Conservation (phyloP, 92 coral and sea anemone species). For the Nematostella vectensis region DNA sequence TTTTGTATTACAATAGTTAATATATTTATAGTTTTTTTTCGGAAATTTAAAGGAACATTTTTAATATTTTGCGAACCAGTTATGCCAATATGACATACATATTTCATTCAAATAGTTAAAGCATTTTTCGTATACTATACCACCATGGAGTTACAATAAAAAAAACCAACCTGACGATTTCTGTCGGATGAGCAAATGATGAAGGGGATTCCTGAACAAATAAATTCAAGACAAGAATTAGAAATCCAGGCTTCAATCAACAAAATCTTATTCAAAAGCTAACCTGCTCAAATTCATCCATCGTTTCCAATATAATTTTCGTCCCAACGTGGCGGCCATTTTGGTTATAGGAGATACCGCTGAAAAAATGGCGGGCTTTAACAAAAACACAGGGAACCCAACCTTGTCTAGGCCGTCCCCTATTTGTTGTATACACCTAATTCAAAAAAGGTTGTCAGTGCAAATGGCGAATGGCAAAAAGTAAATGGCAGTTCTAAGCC, state of each 20-base stretch:
- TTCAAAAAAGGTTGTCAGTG: too few species aligned
- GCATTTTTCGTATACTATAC: too few species aligned
- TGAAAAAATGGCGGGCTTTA: constrained; percentile 17
- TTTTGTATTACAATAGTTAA: too few species aligned
- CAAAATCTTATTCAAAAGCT: neutral
- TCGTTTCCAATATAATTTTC: constrained; percentile 32
- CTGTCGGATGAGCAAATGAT: neutral
- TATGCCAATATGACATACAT: too few species aligned
- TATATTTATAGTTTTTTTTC: neutral
- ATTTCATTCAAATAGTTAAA: too few species aligned
- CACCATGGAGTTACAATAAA: neutral
- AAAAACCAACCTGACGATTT: neutral
- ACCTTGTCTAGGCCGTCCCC: too few species aligned
- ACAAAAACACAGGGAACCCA: constrained; percentile 13
- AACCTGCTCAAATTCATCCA: constrained; percentile 24
- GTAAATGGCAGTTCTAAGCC: too few species aligned
- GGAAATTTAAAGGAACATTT: too few species aligned
- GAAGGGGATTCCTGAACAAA: neutral
- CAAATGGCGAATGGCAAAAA: too few species aligned
- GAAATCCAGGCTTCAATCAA: neutral
- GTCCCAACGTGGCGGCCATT: constrained; percentile 71
- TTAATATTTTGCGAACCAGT: too few species aligned
- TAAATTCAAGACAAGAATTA: neutral
- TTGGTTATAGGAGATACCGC: constrained; percentile 43
- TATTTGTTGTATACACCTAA: too few species aligned